These are phyloP conservation scores for Tryphoninae sp. DNA, from an alignment of 2,888 invertebrate species.

Conservation along the genomic window DNA sequence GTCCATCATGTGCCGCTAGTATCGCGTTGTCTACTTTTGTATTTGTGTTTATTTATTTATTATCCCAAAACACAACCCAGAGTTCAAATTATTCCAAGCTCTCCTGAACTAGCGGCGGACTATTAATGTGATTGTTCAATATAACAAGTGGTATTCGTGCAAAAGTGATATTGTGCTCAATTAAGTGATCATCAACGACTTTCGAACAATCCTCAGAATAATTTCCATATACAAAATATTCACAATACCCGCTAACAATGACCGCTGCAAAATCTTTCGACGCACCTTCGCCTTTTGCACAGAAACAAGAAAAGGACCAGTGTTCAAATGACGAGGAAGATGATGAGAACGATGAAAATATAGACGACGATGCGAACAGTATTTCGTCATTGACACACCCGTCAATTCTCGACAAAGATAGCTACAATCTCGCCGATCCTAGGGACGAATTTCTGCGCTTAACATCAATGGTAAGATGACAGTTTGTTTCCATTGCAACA, in stretches of 20 bases:
- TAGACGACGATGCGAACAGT: slow-evolving; percentile 68
- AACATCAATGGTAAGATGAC: slow-evolving; percentile 72
- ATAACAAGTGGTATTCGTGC: background rate
- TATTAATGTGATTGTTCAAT: slow-evolving; percentile 30
- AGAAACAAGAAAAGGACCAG: slow-evolving; percentile 64
- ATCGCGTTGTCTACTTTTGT: background rate
- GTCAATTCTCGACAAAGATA: slow-evolving; percentile 68
- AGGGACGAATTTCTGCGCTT: slow-evolving; percentile 73
- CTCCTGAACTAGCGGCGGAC: slow-evolving; percentile 9
- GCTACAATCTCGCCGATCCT: slow-evolving; percentile 63
- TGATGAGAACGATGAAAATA: slow-evolving; percentile 62
- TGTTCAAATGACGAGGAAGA: slow-evolving; percentile 64
- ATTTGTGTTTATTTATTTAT: slow-evolving; percentile 52
- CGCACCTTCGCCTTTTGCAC: slow-evolving; percentile 68
- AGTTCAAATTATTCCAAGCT: slow-evolving; percentile 10
- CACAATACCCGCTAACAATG: slow-evolving; percentile 52
- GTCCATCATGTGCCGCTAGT: background rate
- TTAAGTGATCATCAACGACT: background rate
- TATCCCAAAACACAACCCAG: slow-evolving; percentile 54
- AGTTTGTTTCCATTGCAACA: slow-evolving; percentile 11
- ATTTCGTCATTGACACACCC: slow-evolving; percentile 70
- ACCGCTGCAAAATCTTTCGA: slow-evolving; percentile 69
- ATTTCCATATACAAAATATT: slow-evolving; percentile 5
- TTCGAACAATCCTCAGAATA: background rate
- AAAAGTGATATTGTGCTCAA: slow-evolving; percentile 1